These are phyloP conservation scores for Hemitrygon akajei DNA, from an alignment of 2,797 vertebrate species.

Conservation along the genomic window DNA sequence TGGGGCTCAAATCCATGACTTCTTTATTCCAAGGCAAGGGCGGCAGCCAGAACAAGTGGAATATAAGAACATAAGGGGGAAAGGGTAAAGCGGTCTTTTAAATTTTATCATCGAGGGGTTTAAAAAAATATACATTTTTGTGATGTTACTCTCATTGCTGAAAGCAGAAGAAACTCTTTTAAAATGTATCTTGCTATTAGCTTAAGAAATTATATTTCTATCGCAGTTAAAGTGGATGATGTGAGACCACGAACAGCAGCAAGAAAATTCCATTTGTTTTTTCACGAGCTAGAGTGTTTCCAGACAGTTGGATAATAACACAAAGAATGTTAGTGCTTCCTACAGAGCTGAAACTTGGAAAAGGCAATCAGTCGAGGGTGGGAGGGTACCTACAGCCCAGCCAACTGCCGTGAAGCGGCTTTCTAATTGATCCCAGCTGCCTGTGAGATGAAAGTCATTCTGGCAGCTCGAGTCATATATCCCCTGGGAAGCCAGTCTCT, in stretches of 20 bases:
- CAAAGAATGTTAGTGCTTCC: conserved; percentile 34
- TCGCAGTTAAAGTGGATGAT: not conserved
- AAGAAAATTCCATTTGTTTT: conserved; percentile 20
- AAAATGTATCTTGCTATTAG: not conserved
- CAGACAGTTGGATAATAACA: conserved; percentile 33
- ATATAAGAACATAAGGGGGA: not conserved
- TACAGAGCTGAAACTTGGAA: conserved; percentile 18
- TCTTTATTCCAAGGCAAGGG: not conserved
- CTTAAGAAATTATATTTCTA: not conserved
- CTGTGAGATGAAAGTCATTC: conserved; percentile 25
- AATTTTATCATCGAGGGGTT: not conserved
- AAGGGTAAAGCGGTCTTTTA: not conserved
- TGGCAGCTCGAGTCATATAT: not conserved
- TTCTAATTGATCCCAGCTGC: conserved; percentile 33
- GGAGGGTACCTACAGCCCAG: conserved; percentile 6
- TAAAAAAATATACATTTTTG: not conserved
- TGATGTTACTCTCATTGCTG: not conserved
- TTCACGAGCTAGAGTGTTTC: not conserved
- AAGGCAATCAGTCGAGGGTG: conserved; percentile 26
- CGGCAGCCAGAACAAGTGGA: not conserved
- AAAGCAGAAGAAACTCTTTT: not conserved
- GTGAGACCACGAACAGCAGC: not conserved
- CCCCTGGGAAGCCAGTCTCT: not conserved
- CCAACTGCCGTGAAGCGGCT: conserved; percentile 12
- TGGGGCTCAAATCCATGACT: not conserved